Conservation (phyloP, 1,140 invertebrate species). For the Pogonomyrmex barbatus region DNA sequence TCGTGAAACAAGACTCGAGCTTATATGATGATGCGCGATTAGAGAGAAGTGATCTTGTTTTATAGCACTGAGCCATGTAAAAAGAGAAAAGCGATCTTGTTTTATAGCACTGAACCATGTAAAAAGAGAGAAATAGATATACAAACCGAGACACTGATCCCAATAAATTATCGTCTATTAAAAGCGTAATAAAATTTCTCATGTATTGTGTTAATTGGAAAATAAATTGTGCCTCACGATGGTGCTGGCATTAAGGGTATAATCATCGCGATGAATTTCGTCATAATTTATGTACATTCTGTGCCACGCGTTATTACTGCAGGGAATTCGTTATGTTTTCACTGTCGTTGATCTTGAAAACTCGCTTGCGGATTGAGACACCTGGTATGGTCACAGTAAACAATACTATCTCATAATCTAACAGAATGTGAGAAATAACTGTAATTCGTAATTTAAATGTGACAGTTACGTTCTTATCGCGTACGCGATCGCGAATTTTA, state of each 20-base stretch:
- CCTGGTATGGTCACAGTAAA: not conserved
- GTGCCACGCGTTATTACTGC: not conserved
- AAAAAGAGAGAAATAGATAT: not conserved
- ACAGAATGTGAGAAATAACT: slow-evolving; percentile 30
- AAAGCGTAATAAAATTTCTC: not conserved
- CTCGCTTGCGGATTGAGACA: not conserved
- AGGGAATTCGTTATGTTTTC: slow-evolving; percentile 16
- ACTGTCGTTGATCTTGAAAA: slow-evolving; percentile 20
- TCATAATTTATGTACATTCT: slow-evolving; percentile 31
- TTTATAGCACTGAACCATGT: not conserved
- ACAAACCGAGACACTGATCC: slow-evolving; percentile 1
- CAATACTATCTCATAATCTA: slow-evolving; percentile 21
- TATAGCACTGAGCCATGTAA: not conserved
- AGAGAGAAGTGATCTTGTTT: slow-evolving; percentile 10
- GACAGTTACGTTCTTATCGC: not conserved
- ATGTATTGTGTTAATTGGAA: slow-evolving; percentile 43
- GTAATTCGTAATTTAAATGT: not conserved
- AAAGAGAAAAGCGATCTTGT: not conserved
- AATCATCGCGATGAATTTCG: slow-evolving; percentile 13
- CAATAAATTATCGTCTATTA: slow-evolving; percentile 46
- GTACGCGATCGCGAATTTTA: not conserved
- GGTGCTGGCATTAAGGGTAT: slow-evolving; percentile 7
- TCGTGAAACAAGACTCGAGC: not conserved
- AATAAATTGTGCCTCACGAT: not conserved
- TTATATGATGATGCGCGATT: not conserved